phyloP scores from a whole-genome alignment of 2,888 invertebrate species.

The Cryptophagus acutangulus region DNA sequence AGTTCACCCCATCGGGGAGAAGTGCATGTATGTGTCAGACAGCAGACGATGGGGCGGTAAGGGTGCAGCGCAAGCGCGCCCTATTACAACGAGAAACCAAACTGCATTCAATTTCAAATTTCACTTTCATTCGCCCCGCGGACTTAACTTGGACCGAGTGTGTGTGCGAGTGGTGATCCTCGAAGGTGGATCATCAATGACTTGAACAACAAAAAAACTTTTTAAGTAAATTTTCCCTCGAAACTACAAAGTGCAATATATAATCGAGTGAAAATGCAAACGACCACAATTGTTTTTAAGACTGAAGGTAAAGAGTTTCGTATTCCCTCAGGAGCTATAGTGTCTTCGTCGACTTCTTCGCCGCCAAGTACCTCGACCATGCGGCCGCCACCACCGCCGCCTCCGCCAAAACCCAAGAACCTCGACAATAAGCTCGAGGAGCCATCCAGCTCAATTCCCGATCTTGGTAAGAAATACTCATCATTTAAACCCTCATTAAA shows the following conservation, averaged over 20 bases:
- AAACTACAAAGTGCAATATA: constrained; percentile 5
- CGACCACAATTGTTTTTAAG: constrained; percentile 50
- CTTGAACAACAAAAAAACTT: neutral
- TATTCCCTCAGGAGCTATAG: constrained; percentile 40
- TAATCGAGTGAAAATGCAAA: constrained; percentile 54
- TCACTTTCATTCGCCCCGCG: constrained; percentile 48
- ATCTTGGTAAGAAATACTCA: constrained; percentile 65
- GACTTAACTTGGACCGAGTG: constrained; percentile 8
- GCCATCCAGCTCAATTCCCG: constrained; percentile 82
- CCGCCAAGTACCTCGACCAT: constrained; percentile 43
- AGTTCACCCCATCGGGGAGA: constrained; percentile 9
- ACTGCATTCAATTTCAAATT: constrained; percentile 47
- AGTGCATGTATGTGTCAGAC: constrained; percentile 57
- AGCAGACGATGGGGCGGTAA: constrained; percentile 48
- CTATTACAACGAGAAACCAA: constrained; percentile 38
- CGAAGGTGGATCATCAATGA: no score
- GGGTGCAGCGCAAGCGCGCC: constrained; percentile 54
- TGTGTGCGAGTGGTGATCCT: no score
- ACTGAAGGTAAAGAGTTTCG: constrained; percentile 43
- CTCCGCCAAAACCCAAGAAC: constrained; percentile 35
- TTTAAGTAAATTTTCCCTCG: neutral
- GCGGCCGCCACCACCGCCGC: constrained; percentile 50
- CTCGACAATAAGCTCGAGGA: constrained; percentile 60
- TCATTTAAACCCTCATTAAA: neutral
- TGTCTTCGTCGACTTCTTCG: constrained; percentile 42